phyloP scores from a whole-genome alignment of 2,888 invertebrate genomes.

The Pherbina coryleti region DNA sequence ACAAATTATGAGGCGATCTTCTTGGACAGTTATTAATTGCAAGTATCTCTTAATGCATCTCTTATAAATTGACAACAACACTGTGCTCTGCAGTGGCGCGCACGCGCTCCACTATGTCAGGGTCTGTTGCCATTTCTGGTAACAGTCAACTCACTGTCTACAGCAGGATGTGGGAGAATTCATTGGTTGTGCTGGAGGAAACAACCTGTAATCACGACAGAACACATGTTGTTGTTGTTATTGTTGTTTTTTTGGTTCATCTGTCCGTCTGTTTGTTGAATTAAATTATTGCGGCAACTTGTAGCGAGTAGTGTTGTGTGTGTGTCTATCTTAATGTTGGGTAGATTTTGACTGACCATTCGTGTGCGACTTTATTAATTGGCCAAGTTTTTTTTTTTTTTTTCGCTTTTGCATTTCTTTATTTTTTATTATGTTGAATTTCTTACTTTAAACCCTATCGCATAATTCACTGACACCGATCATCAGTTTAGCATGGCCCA shows the following conservation, averaged over 20 bases:
- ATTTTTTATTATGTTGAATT: neutral
- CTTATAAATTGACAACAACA: constrained; percentile 28
- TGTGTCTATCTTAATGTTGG: neutral
- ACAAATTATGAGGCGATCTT: constrained; percentile 36
- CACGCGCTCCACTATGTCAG: no score
- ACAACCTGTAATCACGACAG: constrained; percentile 37
- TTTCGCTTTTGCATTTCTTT: neutral
- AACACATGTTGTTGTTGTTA: constrained; percentile 9
- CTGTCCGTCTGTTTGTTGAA: neutral
- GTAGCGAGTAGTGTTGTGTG: neutral
- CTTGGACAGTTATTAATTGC: constrained; percentile 37
- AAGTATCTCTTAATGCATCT: constrained; percentile 33
- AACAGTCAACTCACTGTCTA: neutral
- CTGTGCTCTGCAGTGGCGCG: neutral
- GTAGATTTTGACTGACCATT: neutral
- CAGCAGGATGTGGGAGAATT: constrained; percentile 10
- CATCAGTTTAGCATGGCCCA: neutral
- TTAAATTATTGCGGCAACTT: constrained; percentile 2
- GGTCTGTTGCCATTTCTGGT: neutral
- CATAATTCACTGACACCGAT: constrained; percentile 4
- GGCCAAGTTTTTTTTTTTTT: neutral
- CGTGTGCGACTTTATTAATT: constrained; percentile 33
- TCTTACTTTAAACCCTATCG: neutral
- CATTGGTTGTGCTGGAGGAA: constrained; percentile 24
- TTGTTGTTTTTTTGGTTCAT: neutral